phyloP scores from a whole-genome alignment of 2,888 invertebrate genomes.

The Acleris sparsana region DNA sequence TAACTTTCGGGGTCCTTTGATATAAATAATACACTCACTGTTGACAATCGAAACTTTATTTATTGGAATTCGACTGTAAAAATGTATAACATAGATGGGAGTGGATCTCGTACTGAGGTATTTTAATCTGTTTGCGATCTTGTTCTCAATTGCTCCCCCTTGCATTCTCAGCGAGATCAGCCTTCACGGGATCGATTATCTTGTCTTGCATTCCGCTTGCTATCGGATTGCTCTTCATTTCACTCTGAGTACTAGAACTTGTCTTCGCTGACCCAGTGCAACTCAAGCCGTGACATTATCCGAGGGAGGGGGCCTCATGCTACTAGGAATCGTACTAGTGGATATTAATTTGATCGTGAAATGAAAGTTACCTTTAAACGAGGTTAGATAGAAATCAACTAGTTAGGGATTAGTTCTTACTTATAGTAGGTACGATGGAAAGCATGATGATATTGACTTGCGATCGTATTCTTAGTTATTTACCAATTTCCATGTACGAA shows the following conservation, averaged over 20 bases:
- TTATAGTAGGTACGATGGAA: no score
- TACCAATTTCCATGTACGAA: no score
- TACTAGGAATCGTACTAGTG: not conserved
- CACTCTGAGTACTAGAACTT: slow-evolving; percentile 51
- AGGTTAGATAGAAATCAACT: no score
- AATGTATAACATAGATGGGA: not conserved
- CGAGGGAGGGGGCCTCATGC: not conserved
- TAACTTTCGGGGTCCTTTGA: slow-evolving; percentile 31
- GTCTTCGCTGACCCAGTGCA: slow-evolving; percentile 18
- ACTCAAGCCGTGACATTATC: slow-evolving; percentile 17
- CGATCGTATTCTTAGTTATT: no score
- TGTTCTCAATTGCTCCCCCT: slow-evolving; percentile 59
- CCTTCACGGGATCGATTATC: slow-evolving; percentile 66
- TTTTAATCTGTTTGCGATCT: slow-evolving; percentile 41
- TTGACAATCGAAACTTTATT: slow-evolving; percentile 30
- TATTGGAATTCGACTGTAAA: not conserved
- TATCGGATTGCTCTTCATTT: slow-evolving; percentile 58
- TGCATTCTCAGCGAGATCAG: slow-evolving; percentile 54
- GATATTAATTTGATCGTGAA: not conserved
- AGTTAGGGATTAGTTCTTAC: no score
- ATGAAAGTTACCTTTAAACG: no score
- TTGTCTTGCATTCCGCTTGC: slow-evolving; percentile 60
- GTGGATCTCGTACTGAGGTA: not conserved
- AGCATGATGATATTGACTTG: no score
- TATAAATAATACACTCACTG: slow-evolving; percentile 32